Base-by-base conservation (phyloP, 2,888 invertebrate species). In the Esperia sulphurella region DNA sequence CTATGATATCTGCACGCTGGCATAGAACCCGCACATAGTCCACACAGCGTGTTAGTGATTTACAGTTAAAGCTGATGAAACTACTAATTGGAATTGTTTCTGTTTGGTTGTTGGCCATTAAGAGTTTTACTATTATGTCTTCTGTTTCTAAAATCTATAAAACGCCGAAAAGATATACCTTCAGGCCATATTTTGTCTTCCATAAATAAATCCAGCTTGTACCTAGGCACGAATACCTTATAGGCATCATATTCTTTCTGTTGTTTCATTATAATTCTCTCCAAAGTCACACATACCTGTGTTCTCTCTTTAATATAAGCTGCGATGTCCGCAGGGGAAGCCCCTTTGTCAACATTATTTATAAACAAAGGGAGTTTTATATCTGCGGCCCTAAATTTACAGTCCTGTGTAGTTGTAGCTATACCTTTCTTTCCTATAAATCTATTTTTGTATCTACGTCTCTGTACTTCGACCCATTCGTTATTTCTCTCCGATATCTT, bases 311-410 rank as follows among this genome's bases (percentile, higher is more conserved):
- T 39, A 14, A 63, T 51, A 31, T 63, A 61, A 1, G 40, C 42
- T 1, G 14, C 12, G 9, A 61, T 57, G 13, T 59, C 57, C 13
- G 44, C 13, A 8, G 41, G 43, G 1, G 49, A 35, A 21, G 46
- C 43, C 6, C 45, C 51, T 40, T 52, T 58, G 5, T 49, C 33
- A 4, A 62, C 54, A 31, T 57, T 58, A 40, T 55, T 52, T 28
- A 59, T 49, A 47, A 49, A 58, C 1, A 57, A 38, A 1, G 58
- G 57, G 8, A 54, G 44, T 30, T 54, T 55, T 6, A 43, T 50
- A n/a, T 53, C 53, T 4, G 57, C 59, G 0, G 58, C 57, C 35
- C 50, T 57, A 52, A 59, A 59, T 12, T 57, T 57, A n/a, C 8
- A 37, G 41, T 12, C 29, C 1, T 41, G 14, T 9, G 42, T 43